Base-by-base conservation (phyloP, 2,797 vertebrate genomes). In the Trematocara caparti region DNA sequence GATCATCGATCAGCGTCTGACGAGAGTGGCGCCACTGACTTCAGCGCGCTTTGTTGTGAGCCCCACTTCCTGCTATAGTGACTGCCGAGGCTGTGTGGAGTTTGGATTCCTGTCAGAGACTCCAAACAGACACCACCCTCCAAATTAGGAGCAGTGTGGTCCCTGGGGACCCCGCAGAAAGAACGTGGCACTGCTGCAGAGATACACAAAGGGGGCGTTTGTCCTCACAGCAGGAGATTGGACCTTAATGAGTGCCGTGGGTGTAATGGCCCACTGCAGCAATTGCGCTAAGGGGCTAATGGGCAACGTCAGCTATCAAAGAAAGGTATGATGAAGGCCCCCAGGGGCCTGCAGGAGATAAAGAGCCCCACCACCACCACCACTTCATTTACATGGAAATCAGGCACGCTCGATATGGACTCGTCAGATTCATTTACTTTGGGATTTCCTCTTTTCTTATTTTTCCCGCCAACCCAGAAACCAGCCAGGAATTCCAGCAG, bases 321-420 rank as follows among this genome's bases (percentile, higher is more conserved):
- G 94, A 85, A 89, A 90, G 90, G 92, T 90, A 92, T 87, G 90
- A 92, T 88, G 91, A 91, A 89, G 92, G 91, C 85, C 88, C 90
- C 92, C 34, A 78, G 80, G 90, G 90, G 80, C 91, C 85, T 74
- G 73, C 2, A 47, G 79, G 75, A 85, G 88, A 94, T 94, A 92
- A 94, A 92, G 88, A 86, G 50, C 3, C 75, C 79, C 82, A 87
- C 90, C 72, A 57, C 12, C 90, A 79, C 83, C 64, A 1, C 45
- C 87, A 81, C 83, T 89, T 92, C 93, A 95, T 96, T 96, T 95
- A 94, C 93, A 96, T 96, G 95, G 94, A 95, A 95, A 97, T 96
- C 89, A 92, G 92, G 91, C 90, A 59, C 91, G 93, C 89, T 93
- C 75, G 92, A 96, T 94, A 95, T 94, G 94, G 95, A 95, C 93